phyloP scores from a whole-genome alignment of 2,888 invertebrate genomes.

The Elysia crispata region DNA sequence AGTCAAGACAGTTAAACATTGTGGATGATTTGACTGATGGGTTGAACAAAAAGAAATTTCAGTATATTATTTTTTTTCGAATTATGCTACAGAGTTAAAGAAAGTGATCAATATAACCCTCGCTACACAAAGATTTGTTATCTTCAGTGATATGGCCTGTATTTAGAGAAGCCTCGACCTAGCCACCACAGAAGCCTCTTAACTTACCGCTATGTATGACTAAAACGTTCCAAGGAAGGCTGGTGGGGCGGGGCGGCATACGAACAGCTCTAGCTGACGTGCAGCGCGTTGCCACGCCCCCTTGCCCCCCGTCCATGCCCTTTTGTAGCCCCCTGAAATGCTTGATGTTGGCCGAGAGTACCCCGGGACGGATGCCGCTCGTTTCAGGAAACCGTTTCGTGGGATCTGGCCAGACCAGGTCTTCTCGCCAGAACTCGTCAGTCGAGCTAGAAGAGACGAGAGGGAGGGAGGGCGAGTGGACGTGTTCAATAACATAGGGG shows the following conservation, averaged over 20 bases:
- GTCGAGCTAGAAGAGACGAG: slow-evolving; percentile 6
- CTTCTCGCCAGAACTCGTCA: slow-evolving; percentile 32
- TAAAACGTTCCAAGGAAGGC: slow-evolving; percentile 41
- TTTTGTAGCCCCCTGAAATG: background rate
- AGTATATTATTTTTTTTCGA: too few species aligned
- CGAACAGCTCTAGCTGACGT: slow-evolving; percentile 17
- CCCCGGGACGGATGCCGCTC: slow-evolving; percentile 38
- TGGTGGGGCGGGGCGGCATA: slow-evolving; percentile 28
- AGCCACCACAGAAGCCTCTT: too few species aligned
- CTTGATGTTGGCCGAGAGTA: background rate
- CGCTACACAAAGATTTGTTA: too few species aligned
- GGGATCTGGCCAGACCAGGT: slow-evolving; percentile 44
- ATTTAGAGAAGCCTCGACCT: too few species aligned
- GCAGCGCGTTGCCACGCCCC: slow-evolving; percentile 22
- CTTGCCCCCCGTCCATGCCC: slow-evolving; percentile 22
- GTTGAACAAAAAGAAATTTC: too few species aligned
- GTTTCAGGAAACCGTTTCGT: background rate
- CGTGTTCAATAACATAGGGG: background rate
- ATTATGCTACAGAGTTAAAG: too few species aligned
- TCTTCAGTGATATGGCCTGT: too few species aligned
- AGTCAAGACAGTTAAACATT: too few species aligned
- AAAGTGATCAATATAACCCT: too few species aligned
- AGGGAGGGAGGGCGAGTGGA: background rate
- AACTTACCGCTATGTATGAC: slow-evolving; percentile 40
- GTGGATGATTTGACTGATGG: too few species aligned